Evolutionary conservation across 2,888 invertebrate genomes (phyloP).

Genomic region (Herminia tarsipennalis): DNA sequence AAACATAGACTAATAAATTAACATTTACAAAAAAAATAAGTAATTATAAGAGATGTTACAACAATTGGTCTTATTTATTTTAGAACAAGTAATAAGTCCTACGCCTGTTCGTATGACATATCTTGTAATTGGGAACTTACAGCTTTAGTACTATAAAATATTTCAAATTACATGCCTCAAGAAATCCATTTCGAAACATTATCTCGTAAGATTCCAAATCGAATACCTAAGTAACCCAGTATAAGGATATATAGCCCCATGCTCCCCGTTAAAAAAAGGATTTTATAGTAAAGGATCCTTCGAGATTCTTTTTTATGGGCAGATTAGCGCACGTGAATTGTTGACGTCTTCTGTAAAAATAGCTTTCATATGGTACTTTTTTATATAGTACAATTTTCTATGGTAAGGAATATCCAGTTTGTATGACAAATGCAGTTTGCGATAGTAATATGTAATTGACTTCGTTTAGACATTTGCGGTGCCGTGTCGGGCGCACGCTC

Average conservation of each 20-base stretch:
- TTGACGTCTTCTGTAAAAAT: constrained; percentile 52
- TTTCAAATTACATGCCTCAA: neutral
- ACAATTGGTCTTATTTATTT: too few species aligned
- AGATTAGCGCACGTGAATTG: constrained; percentile 53
- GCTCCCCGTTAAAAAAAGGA: constrained; percentile 60
- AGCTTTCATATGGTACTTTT: constrained; percentile 35
- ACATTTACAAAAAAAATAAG: too few species aligned
- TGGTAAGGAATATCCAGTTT: constrained; percentile 50
- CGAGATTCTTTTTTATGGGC: constrained; percentile 51
- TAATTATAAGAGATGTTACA: too few species aligned
- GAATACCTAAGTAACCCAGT: constrained; percentile 45
- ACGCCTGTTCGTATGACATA: too few species aligned
- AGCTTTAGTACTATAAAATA: too few species aligned
- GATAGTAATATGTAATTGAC: constrained; percentile 62
- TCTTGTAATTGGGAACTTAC: too few species aligned
- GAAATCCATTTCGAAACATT: constrained; percentile 12
- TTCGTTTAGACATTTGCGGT: constrained; percentile 49
- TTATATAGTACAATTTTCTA: constrained; percentile 24
- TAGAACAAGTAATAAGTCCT: too few species aligned
- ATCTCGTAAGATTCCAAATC: constrained; percentile 41
- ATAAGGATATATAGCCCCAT: constrained; percentile 13
- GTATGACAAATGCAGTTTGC: constrained; percentile 63
- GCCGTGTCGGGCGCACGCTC: constrained; percentile 12
- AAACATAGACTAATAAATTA: too few species aligned
- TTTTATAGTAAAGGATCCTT: constrained; percentile 55